These are phyloP conservation scores for Poecilobothrus nobilitatus DNA, from an alignment of 2,888 invertebrate genomes.

Conservation along the genomic window DNA sequence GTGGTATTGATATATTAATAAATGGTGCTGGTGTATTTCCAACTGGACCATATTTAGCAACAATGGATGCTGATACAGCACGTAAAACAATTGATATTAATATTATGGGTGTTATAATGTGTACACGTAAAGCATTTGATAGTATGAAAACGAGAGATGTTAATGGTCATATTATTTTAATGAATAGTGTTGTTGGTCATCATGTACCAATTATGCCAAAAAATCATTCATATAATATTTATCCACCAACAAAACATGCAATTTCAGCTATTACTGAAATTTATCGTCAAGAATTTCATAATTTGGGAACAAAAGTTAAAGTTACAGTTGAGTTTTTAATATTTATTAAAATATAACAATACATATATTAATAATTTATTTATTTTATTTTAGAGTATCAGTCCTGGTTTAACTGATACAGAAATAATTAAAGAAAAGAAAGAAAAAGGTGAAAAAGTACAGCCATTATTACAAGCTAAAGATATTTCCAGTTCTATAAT, in stretches of 20 bases:
- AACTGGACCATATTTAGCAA: conserved; percentile 31
- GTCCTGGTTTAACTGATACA: conserved; percentile 12
- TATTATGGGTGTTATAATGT: conserved; percentile 43
- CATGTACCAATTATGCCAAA: conserved; percentile 25
- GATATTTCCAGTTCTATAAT: conserved; percentile 13
- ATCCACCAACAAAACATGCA: conserved; percentile 37
- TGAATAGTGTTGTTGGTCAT: conserved; percentile 41
- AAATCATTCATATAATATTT: conserved; percentile 33
- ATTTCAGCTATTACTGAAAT: conserved; percentile 38
- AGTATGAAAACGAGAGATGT: conserved; percentile 45
- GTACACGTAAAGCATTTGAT: conserved; percentile 45
- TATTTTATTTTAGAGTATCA: conserved; percentile 23
- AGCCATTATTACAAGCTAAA: conserved; percentile 5
- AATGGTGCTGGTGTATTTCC: conserved; percentile 40
- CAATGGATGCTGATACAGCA: conserved; percentile 17
- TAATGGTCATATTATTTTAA: conserved; percentile 47
- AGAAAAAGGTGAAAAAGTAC: neutral
- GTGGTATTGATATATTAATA: conserved; percentile 49
- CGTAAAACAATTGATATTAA: conserved; percentile 32
- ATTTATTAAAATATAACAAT: neutral
- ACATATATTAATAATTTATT: conserved; percentile 21
- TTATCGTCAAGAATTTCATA: conserved; percentile 37
- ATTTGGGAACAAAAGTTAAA: conserved; percentile 35
- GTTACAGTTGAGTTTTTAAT: conserved; percentile 35
- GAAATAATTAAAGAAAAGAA: conserved; percentile 9